Conservation (phyloP, 2,888 invertebrate species). For the Drosophila cracens region DNA sequence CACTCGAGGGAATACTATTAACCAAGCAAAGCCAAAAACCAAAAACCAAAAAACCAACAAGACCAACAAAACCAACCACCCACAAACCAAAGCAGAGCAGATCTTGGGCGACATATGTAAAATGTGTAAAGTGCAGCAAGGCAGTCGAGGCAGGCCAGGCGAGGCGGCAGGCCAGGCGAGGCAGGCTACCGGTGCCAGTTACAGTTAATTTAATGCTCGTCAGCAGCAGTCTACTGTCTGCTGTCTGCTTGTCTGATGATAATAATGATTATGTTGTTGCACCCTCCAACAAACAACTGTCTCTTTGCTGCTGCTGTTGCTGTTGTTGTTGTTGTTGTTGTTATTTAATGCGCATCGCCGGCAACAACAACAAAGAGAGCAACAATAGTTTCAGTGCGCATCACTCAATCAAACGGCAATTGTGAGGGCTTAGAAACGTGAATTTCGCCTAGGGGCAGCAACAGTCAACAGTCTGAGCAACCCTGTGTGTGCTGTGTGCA, state of each 20-base stretch:
- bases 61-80: constrained; percentile 38
- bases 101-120: constrained; percentile 82
- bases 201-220: constrained; percentile 81
- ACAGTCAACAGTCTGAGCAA: constrained; percentile 20
- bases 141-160: constrained; percentile 42
- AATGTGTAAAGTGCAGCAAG: constrained; percentile 83
- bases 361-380: constrained; percentile 19
- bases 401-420: constrained; percentile 84
- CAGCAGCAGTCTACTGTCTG: constrained; percentile 30
- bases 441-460: constrained; percentile 30
- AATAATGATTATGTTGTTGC: constrained; percentile 44
- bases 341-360: constrained; percentile 50
- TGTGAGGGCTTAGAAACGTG: constrained; percentile 73
- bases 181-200: constrained; percentile 55
- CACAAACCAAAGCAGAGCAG: constrained; percentile 43
- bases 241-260: constrained; percentile 19
- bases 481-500: background rate
- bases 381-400: constrained; percentile 47
- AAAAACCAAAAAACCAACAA: constrained; percentile 23
- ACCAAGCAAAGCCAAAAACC: constrained; percentile 19
- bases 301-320: background rate
- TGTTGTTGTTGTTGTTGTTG: constrained; percentile 24
- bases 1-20: constrained; percentile 63
- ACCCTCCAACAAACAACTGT: constrained; percentile 38
- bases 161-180: background rate